These are phyloP conservation scores for Parus major DNA, from an alignment of 2,113 vertebrate species.

Conservation along the genomic window DNA sequence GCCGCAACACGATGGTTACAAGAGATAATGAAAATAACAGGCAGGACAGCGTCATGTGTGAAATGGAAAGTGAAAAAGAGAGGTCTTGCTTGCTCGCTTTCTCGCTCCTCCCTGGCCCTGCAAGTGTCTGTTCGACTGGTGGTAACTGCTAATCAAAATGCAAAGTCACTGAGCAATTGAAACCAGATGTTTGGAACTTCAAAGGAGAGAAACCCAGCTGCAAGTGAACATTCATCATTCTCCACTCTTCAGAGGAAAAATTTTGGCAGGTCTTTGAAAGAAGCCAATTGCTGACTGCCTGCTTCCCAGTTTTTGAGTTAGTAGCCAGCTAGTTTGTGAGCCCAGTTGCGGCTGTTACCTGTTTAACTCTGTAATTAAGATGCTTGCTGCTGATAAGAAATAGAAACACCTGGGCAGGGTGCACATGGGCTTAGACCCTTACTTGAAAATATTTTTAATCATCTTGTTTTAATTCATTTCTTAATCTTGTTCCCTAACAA, in stretches of 20 bases:
- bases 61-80: slow-evolving; percentile 64
- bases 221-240: slow-evolving; percentile 57
- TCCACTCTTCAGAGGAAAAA: slow-evolving; percentile 58
- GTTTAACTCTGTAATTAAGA: slow-evolving; percentile 11
- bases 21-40: slow-evolving; percentile 53
- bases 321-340: slow-evolving; percentile 13
- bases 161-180: slow-evolving; percentile 70
- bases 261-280: slow-evolving; percentile 71
- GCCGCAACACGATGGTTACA: neutral
- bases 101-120: neutral
- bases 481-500: neutral
- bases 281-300: slow-evolving; percentile 60
- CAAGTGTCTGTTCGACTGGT: slow-evolving; percentile 51
- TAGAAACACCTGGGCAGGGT: neutral
- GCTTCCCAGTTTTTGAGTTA: slow-evolving; percentile 26
- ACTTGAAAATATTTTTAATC: slow-evolving; percentile 3
- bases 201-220: slow-evolving; percentile 73
- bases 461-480: neutral
- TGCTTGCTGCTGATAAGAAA: neutral
- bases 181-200: slow-evolving; percentile 82
- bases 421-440: neutral
- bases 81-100: slow-evolving; percentile 28
- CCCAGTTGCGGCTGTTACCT: neutral
- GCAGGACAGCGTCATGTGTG: neutral
- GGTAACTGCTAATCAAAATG: slow-evolving; percentile 71